Conservation (phyloP, 2,888 invertebrate genomes). For the Drosophila mulleri region DNA sequence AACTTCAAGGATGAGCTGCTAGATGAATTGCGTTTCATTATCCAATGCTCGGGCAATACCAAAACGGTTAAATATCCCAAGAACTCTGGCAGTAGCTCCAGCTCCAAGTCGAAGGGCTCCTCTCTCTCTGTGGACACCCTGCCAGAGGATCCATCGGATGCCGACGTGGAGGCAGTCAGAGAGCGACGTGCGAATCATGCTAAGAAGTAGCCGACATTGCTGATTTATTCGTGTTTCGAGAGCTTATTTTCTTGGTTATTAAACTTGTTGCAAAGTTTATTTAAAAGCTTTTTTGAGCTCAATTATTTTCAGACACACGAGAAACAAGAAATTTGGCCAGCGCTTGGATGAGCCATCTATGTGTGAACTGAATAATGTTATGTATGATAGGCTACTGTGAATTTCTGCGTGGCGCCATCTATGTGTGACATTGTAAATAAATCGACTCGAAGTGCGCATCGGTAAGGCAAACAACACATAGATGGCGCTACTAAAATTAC, state of each 20-base stretch:
- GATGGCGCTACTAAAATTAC: background rate
- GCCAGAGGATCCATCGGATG: constrained; percentile 59
- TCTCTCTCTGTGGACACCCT: constrained; percentile 77
- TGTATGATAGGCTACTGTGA: too few species aligned
- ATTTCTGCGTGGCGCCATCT: background rate
- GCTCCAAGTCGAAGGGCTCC: constrained; percentile 71
- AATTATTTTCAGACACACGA: background rate
- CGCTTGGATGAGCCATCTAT: background rate
- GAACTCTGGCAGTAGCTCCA: constrained; percentile 66
- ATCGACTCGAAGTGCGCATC: background rate
- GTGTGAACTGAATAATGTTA: background rate
- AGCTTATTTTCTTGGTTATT: constrained; percentile 6
- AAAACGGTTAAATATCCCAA: constrained; percentile 88
- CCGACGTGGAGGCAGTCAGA: constrained; percentile 44
- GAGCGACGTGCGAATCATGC: constrained; percentile 29
- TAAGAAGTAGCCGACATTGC: constrained; percentile 46
- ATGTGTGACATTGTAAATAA: background rate
- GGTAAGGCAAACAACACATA: background rate
- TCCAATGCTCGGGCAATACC: constrained; percentile 89
- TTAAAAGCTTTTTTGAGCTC: constrained; percentile 2
- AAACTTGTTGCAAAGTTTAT: constrained; percentile 23
- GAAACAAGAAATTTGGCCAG: background rate
- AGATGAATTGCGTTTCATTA: constrained; percentile 90
- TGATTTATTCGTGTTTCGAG: background rate
- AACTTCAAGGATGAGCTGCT: constrained; percentile 89